Evolutionary conservation across 2,888 invertebrate species (phyloP).

Genomic region (Pocota personata): DNA sequence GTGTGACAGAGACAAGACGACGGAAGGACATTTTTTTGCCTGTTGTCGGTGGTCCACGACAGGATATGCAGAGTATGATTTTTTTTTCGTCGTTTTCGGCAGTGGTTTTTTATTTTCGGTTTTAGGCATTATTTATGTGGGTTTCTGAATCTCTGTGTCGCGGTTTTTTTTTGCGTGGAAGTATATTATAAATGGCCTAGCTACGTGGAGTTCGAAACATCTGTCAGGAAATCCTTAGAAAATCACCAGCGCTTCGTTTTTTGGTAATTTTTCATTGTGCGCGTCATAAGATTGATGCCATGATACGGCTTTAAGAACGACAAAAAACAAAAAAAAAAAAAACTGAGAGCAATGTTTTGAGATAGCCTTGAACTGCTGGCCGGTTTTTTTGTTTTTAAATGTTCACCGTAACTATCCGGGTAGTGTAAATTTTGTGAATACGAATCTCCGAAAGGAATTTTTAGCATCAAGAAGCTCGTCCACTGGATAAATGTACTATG

Average conservation of each 20-base stretch:
- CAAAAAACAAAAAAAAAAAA: no score
- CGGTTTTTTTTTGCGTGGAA: constrained; percentile 34
- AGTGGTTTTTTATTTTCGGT: constrained; percentile 6
- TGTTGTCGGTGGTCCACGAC: constrained; percentile 72
- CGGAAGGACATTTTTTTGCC: constrained; percentile 67
- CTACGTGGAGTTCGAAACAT: constrained; percentile 35
- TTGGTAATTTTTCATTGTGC: constrained; percentile 4
- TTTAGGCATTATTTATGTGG: constrained; percentile 58
- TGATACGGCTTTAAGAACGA: constrained; percentile 1
- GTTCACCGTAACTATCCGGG: constrained; percentile 20
- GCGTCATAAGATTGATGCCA: background rate
- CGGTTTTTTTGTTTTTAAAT: background rate
- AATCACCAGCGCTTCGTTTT: background rate
- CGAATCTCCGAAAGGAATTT: constrained; percentile 19
- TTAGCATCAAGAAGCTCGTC: constrained; percentile 42
- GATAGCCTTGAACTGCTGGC: constrained; percentile 33
- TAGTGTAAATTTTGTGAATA: constrained; percentile 22
- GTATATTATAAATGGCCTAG: constrained; percentile 34
- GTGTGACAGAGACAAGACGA: constrained; percentile 64
- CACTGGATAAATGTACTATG: constrained; percentile 82
- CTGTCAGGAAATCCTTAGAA: constrained; percentile 38
- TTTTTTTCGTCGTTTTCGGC: background rate
- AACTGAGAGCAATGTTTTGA: background rate
- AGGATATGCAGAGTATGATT: constrained; percentile 57
- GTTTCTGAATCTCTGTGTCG: constrained; percentile 45